Base-by-base conservation (phyloP, 53 echinoderm and acorn worm genomes). In the Zoroaster sp. region DNA sequence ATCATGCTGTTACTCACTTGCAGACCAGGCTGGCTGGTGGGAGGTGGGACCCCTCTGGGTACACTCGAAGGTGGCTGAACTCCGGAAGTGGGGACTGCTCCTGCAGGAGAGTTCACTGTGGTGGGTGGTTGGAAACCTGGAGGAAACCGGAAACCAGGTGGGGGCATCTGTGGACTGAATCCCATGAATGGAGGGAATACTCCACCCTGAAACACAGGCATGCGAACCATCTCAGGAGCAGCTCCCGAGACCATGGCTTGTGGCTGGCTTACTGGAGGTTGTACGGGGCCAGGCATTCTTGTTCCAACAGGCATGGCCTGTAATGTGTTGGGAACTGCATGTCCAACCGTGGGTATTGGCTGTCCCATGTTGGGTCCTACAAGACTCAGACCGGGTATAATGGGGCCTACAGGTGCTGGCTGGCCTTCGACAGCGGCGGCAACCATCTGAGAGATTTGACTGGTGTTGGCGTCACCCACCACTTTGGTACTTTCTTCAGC, bases 161-260 rank as follows among this genome's bases (percentile, higher is more conserved):
- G 91, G 37, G 95, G 88, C 91, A 91, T 85, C 70, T 88, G 92
- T 0, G 93, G 93, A 43, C 87, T 93, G 66, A 93, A 93, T 2
- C 93, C 91, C 32, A 95, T 81, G 55, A 98, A 93, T 8, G 92
- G 98, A 39, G 95, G 90, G 47, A 98, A 91, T 30, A 94, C 92
- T 11, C 94, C 94, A 0, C 80, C 65, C 33, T 91, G 94, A 46
- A 94, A 91, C 12, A 93, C 86, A 4, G 93, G 94, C 93, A 94
- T 94, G 35, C 94, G 89, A 12, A 96, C 90, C 91, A 96, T 93
- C 15, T 91, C 87, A 10, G 93, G 91, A 4, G 78, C 46, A 3
- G 90, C 39, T 15, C 78, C 70, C 0, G 87, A 68, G 28, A 55
- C 77, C n/a, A 75, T 38, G 12, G 66, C 76, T 33, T 83, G 78